A percentile compares a stretch with the other conserved stretches of the same genome.
Evolutionary conservation across 2,888 invertebrate species (phyloP).

Genomic region (Leptura quadrifasciata): DNA sequence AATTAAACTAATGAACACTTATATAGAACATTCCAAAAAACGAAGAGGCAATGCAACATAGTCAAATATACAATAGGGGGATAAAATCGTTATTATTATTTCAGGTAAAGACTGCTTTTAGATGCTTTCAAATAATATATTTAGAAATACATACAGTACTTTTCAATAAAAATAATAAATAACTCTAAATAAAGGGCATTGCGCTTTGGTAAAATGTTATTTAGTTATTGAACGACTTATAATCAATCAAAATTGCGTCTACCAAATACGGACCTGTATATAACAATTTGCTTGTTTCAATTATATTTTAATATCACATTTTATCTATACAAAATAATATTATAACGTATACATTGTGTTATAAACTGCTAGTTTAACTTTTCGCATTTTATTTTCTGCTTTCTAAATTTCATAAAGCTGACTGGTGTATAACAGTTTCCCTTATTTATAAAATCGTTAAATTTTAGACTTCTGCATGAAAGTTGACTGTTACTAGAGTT

Average conservation of each 20-base stretch:
- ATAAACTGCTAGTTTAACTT: neutral
- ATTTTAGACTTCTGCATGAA: neutral
- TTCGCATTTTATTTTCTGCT: neutral
- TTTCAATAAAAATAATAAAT: too few species aligned
- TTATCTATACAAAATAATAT: neutral
- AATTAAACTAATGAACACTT: too few species aligned
- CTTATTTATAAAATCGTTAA: neutral
- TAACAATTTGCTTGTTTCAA: neutral
- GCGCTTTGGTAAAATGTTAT: too few species aligned
- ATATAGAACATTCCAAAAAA: too few species aligned
- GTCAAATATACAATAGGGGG: too few species aligned
- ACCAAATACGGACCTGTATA: neutral
- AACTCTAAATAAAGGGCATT: too few species aligned
- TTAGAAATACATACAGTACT: too few species aligned
- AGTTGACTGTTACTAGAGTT: neutral
- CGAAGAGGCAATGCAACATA: too few species aligned
- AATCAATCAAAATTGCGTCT: neutral
- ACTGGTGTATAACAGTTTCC: neutral
- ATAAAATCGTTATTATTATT: too few species aligned
- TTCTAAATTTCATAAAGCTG: neutral
- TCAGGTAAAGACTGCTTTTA: too few species aligned
- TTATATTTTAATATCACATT: too few species aligned
- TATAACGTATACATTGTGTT: neutral
- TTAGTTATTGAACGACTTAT: neutral
- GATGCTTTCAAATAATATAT: too few species aligned